Base-by-base conservation (phyloP, 2,888 invertebrate genomes). In the Scrobipalpa costella region DNA sequence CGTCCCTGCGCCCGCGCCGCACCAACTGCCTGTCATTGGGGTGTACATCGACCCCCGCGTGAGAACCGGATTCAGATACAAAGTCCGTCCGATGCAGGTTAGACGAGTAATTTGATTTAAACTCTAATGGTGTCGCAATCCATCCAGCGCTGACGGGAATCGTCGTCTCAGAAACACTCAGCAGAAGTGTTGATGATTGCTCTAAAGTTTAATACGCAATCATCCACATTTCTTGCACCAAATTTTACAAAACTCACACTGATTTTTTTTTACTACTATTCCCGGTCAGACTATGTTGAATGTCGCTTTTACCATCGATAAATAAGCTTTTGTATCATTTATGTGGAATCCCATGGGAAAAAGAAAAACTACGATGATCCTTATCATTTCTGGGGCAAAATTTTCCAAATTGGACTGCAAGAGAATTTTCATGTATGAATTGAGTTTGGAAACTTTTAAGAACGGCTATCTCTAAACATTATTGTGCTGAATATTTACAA, bases 21-120 rank as follows among this genome's bases (percentile, higher is more conserved):
- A 94, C 73, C 94, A 95, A 80, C 90, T 95, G 79, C 94, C 95
- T 0, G 94, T 94, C 61, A 92, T 94, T 76, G 96, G 96, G 61
- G 94, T 95, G 63, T 95, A 94, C 84, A 93, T 96, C 71, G 95
- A 96, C 85, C 93, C 93, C 63, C 90, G 94, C 63, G 94, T 96
- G 68, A 90, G 94, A 71, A 94, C 95, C 69, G 96, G 96, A 70
- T 96, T 95, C 90, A 92, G 93, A 81, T 96, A 96, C 92, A 93
- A 93, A 85, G 94, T 95, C 68, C 92, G 94, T 76, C 94, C 94
- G 1, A 90, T 95, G 81, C 93, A 93, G 83, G 92, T 92, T 79
- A 91, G 91, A 88, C 72, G 72, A 87, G 79, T 79, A 77, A 78
- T 80, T 76, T 76, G 72, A 77, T 76, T 63, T 68, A 73, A 69